phyloP scores from a whole-genome alignment of 2,113 vertebrate species.

The Tupaia tana region DNA sequence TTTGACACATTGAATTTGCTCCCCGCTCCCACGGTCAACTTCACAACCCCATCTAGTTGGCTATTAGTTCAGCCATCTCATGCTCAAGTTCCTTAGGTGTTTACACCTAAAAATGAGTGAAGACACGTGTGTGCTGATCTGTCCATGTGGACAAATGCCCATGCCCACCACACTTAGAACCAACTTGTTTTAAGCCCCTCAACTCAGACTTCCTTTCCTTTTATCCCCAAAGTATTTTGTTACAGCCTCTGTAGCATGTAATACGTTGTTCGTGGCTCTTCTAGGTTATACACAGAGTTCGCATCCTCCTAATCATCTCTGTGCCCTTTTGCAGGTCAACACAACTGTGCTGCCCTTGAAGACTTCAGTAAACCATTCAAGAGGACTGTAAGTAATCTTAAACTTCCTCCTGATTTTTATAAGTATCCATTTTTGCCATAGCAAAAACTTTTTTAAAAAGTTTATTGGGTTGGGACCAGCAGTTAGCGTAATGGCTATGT shows the following conservation, averaged over 20 bases:
- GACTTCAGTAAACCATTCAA: not conserved
- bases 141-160: not conserved
- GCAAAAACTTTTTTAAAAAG: not conserved
- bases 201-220: not conserved
- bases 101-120: not conserved
- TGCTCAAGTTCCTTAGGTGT: not conserved
- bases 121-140: not conserved
- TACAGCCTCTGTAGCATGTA: not conserved
- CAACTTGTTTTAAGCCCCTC: not conserved
- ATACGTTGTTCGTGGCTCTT: not conserved
- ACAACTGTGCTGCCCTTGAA: not conserved
- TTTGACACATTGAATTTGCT: conserved; percentile 44
- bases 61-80: not conserved
- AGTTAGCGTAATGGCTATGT: too few species aligned
- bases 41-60: not conserved
- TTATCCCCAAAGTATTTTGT: not conserved
- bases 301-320: not conserved
- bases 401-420: not conserved
- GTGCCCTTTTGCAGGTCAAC: not conserved
- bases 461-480: too few species aligned
- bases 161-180: not conserved
- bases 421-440: not conserved
- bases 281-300: not conserved
- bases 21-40: not conserved
- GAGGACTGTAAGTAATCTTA: not conserved